Evolutionary conservation across 53 echinoderm and acorn worm genomes (phyloP).

Genomic region (Paracentrotus lividus): DNA sequence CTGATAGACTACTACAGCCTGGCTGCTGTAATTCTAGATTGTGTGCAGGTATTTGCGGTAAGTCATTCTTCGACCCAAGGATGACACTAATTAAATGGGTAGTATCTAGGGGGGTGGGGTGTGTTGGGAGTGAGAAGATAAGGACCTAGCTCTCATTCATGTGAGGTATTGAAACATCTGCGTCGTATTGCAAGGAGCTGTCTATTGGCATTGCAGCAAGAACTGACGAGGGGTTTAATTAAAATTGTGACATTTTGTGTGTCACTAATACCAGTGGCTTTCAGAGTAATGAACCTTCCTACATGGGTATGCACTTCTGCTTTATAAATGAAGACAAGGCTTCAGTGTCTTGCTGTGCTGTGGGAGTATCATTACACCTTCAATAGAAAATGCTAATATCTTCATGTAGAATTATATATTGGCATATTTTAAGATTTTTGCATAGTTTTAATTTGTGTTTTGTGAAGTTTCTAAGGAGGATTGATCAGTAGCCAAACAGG

Average conservation of each 20-base stretch:
- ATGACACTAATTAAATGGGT: constrained; percentile 51
- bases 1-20: not conserved
- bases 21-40: not conserved
- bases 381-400: not conserved
- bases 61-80: constrained; percentile 26
- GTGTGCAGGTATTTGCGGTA: constrained; percentile 4
- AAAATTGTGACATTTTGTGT: constrained; percentile 46
- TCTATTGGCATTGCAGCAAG: constrained; percentile 38
- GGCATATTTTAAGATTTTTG: not conserved
- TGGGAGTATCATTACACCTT: not conserved
- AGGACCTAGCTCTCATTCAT: not conserved
- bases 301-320: not conserved
- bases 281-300: constrained; percentile 23
- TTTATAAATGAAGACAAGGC: not conserved
- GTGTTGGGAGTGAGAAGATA: not conserved
- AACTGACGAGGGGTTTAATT: constrained; percentile 52
- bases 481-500: too few relatives aligned
- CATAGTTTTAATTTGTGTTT: not conserved
- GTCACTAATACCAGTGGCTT: not conserved
- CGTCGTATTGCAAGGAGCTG: constrained; percentile 26
- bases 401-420: not conserved
- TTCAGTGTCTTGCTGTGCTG: not conserved
- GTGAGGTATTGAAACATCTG: constrained; percentile 39
- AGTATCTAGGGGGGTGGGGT: not conserved
- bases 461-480: not conserved